Conservation (phyloP, 1,140 invertebrate species). For the Nephotettix cincticeps region DNA sequence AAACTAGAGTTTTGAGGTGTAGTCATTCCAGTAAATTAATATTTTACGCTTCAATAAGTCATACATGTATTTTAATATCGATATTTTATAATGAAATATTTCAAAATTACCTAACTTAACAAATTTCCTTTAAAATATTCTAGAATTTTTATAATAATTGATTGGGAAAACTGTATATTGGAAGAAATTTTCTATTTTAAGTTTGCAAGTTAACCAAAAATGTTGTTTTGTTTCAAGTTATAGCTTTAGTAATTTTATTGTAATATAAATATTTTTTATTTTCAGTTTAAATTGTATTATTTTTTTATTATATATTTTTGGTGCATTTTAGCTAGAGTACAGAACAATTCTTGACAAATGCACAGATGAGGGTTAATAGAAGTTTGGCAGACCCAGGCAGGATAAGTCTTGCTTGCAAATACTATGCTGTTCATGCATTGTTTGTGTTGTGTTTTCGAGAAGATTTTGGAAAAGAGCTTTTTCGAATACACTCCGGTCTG, state of each 20-base stretch:
- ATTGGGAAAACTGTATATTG: no score
- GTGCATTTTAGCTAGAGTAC: slow-evolving; percentile 44
- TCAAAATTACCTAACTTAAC: no score
- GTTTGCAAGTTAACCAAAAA: no score
- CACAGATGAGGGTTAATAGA: slow-evolving; percentile 36
- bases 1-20: not conserved
- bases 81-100: not conserved
- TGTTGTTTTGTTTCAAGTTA: no score
- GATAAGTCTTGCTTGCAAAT: slow-evolving; percentile 21
- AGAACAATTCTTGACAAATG: slow-evolving; percentile 28
- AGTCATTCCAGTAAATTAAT: not conserved
- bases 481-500: slow-evolving; percentile 64
- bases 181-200: no score
- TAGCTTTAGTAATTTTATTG: not conserved
- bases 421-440: slow-evolving; percentile 45
- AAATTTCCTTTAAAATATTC: no score
- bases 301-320: slow-evolving; percentile 36
- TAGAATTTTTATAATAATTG: no score
- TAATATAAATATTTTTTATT: not conserved
- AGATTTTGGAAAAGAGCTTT: slow-evolving; percentile 67
- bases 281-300: slow-evolving; percentile 32
- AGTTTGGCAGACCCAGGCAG: not conserved
- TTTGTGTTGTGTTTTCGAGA: slow-evolving; percentile 70
- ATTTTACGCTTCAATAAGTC: not conserved
- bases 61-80: not conserved